Base-by-base conservation (phyloP, 2,888 invertebrate genomes). In the Drosophila peninsularis region DNA sequence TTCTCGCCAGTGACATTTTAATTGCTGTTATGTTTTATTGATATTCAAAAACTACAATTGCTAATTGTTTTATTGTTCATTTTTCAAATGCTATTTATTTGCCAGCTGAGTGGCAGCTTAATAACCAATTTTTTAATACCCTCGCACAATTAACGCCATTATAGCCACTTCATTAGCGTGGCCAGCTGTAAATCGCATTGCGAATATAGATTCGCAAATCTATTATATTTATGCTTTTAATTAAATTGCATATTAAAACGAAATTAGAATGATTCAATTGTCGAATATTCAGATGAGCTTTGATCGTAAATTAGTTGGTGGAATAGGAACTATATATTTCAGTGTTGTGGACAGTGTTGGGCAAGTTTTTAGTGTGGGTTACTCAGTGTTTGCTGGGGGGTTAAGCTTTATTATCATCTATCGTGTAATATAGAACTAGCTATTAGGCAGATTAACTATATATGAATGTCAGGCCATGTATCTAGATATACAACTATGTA, bases 1-100 rank as follows among this genome's bases (percentile, higher is more conserved):
- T 83, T 88, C 87, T 88, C 66, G 73, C 75, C 75, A 89, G 84
- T 86, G 89, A 84, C 89, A 84, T 89, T 84, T 84, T 84, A 84
- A 84, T 84, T 89, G 89, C 75, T 80, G 81, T 75, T 84, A 83
- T 89, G 88, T 83, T 84, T 84, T 84, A 84, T 84, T 87, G 89
- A 89, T 84, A 89, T 83, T 87, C 88, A 78, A 78, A 89, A 80
- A 80, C 78, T 71, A 89, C 81, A 83, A 78, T 70, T 73, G 89
- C 89, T 84, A 84, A 84, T 84, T 84, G 88, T 84, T 88, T 83
- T 84, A 84, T 84, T 84, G 89, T 87, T 83, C 37, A 75, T 79
- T 60, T 57, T 62, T 37, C 58, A 88, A 88, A 86, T 82, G 76
- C 75, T 70, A 72, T 78, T 88, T 71, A 71, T 70, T 80, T 75